phyloP scores from a whole-genome alignment of 2,113 vertebrate species.

The Antennarius striatus region DNA sequence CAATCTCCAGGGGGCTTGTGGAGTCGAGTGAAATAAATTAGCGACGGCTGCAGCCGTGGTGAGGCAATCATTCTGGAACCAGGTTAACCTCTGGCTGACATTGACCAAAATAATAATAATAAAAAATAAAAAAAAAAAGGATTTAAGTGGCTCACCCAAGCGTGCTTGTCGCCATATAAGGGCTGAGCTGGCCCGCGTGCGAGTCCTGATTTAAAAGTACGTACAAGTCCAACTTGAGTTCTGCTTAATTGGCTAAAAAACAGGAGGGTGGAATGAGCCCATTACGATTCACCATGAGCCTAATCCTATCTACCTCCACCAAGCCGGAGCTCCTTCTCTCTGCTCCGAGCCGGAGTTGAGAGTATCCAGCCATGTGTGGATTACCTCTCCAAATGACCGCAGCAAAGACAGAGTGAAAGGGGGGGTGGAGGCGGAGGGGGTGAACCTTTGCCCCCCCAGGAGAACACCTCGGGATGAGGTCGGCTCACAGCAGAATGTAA shows the following conservation, averaged over 20 bases:
- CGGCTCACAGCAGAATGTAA: constrained; percentile 38
- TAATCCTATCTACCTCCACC: constrained; percentile 51
- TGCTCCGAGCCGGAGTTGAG: constrained; percentile 31
- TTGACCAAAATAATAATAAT: constrained; percentile 54
- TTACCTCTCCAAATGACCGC: constrained; percentile 70
- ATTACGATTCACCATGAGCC: constrained; percentile 49
- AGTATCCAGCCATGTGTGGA: constrained; percentile 72
- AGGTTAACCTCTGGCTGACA: constrained; percentile 77
- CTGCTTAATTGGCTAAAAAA: constrained; percentile 39
- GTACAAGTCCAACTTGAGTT: constrained; percentile 32
- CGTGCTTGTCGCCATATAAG: constrained; percentile 39
- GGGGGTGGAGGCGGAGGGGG: constrained; percentile 9
- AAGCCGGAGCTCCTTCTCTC: constrained; percentile 24
- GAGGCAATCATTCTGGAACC: constrained; percentile 73
- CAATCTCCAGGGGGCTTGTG: constrained; percentile 67
- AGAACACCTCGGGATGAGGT: constrained; percentile 68
- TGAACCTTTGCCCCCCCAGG: constrained; percentile 62
- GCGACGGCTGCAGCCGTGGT: constrained; percentile 50
- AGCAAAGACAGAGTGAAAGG: constrained; percentile 28
- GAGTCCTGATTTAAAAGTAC: constrained; percentile 18
- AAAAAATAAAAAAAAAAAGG: constrained; percentile 42
- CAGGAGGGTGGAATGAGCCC: constrained; percentile 44
- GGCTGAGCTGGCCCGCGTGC: constrained; percentile 33
- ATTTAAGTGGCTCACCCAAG: constrained; percentile 58
- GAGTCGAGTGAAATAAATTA: constrained; percentile 67